These are phyloP conservation scores for Aradus depressus DNA, from an alignment of 2,888 invertebrate genomes.

Conservation along the genomic window DNA sequence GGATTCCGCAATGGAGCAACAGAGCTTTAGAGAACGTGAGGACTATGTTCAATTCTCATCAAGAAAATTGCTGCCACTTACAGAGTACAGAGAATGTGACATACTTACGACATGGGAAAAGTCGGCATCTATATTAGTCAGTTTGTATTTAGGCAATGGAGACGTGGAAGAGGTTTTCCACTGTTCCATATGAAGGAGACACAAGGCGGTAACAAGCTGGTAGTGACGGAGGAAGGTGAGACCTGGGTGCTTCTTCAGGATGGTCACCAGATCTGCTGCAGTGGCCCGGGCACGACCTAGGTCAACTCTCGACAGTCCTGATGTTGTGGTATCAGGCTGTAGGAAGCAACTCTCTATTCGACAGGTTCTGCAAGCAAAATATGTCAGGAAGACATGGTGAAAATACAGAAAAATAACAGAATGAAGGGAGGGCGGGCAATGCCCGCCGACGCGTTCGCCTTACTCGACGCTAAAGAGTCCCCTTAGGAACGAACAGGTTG, in stretches of 20 bases:
- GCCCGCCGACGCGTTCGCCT: too few relatives aligned
- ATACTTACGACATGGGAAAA: conserved; percentile 34
- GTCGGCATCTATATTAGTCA: conserved; percentile 33
- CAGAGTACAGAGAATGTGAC: neutral
- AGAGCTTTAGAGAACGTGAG: neutral
- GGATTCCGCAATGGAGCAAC: neutral
- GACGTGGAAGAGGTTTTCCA: conserved; percentile 28
- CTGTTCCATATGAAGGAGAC: conserved; percentile 29
- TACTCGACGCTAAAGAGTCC: too few relatives aligned
- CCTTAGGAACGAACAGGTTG: too few relatives aligned
- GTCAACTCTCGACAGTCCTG: conserved; percentile 31
- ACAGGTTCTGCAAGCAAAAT: too few relatives aligned
- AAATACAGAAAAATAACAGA: too few relatives aligned
- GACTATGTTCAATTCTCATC: neutral
- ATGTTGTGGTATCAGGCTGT: too few relatives aligned
- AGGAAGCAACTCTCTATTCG: too few relatives aligned
- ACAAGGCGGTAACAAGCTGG: conserved; percentile 32
- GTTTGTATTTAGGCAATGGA: conserved; percentile 30
- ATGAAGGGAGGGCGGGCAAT: too few relatives aligned
- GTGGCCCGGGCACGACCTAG: conserved; percentile 29
- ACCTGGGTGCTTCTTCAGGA: conserved; percentile 28
- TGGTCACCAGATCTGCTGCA: conserved; percentile 26
- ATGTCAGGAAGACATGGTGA: too few relatives aligned
- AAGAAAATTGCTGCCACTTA: neutral
- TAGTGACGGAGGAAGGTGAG: conserved; percentile 32